Evolutionary conservation across 2,888 invertebrate species (phyloP).

Genomic region (Mystacides longicornis): DNA sequence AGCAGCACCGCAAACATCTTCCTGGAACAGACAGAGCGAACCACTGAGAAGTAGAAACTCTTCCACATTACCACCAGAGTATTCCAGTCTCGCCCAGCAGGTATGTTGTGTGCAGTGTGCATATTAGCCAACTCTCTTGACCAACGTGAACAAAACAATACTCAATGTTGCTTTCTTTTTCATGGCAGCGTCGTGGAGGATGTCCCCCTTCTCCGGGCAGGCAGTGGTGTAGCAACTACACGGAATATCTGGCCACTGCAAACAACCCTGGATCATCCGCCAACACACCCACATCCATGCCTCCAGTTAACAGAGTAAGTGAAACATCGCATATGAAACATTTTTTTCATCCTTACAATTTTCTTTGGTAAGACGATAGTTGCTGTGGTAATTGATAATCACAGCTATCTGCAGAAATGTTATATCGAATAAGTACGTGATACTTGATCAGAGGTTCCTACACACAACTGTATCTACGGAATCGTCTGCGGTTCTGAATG

Average conservation of each 20-base stretch:
- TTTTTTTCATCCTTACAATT: too few species aligned
- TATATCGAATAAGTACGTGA: too few species aligned
- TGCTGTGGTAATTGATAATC: too few species aligned
- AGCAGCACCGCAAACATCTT: constrained; percentile 17
- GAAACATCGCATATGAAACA: too few species aligned
- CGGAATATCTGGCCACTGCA: constrained; percentile 18
- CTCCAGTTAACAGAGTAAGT: background rate
- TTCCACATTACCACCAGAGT: constrained; percentile 19
- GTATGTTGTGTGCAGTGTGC: too few species aligned
- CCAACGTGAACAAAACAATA: background rate
- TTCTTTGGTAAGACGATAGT: too few species aligned
- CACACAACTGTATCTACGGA: too few species aligned
- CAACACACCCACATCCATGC: background rate
- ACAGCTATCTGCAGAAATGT: too few species aligned
- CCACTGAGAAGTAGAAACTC: constrained; percentile 7
- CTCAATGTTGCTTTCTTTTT: background rate
- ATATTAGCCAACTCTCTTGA: background rate
- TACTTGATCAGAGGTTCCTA: too few species aligned
- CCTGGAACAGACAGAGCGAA: constrained; percentile 12
- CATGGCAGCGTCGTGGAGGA: background rate
- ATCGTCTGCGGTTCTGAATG: too few species aligned
- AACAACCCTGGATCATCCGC: background rate
- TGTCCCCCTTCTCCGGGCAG: constrained; percentile 6
- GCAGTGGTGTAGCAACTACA: constrained; percentile 26
- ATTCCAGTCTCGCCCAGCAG: background rate